Conservation (phyloP, 92 coral and sea anemone genomes). For the Epizoanthus scotinus region DNA sequence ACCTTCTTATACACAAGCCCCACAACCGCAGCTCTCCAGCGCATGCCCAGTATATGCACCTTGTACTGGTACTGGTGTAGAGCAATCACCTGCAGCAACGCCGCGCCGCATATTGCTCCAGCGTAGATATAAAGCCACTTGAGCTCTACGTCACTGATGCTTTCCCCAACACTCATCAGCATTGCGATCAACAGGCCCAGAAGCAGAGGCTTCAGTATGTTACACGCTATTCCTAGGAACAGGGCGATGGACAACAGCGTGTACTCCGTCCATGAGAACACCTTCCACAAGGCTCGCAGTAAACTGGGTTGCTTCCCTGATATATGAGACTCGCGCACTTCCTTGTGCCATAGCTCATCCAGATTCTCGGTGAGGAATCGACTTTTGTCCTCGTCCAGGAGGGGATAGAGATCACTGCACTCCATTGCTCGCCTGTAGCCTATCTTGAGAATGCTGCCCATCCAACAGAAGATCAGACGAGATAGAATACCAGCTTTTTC, state of each 20-base stretch:
- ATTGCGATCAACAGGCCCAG: constrained; percentile 71
- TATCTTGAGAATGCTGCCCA: constrained; percentile 70
- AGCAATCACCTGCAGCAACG: constrained; percentile 67
- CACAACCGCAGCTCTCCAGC: constrained; percentile 82
- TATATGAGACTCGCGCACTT: constrained; percentile 63
- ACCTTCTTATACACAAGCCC: constrained; percentile 85
- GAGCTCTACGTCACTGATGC: constrained; percentile 24
- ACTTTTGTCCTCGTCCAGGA: constrained; percentile 82
- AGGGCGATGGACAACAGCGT: constrained; percentile 64
- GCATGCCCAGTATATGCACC: constrained; percentile 85
- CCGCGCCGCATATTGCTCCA: constrained; percentile 63
- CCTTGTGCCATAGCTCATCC: constrained; percentile 73
- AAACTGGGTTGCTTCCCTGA: constrained; percentile 71
- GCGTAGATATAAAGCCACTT: constrained; percentile 68
- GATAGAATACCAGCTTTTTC: constrained; percentile 84
- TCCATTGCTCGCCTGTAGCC: constrained; percentile 73
- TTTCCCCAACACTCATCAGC: constrained; percentile 46
- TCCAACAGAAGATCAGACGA: constrained; percentile 78
- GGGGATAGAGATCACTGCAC: constrained; percentile 77
- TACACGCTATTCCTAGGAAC: constrained; percentile 85
- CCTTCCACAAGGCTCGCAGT: constrained; percentile 75
- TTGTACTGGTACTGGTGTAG: constrained; percentile 77
- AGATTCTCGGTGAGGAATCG: constrained; percentile 73
- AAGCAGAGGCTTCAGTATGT: constrained; percentile 74
- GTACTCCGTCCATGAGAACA: constrained; percentile 79